Conservation (phyloP, 2,113 vertebrate species). For the Cephalophus harveyi region DNA sequence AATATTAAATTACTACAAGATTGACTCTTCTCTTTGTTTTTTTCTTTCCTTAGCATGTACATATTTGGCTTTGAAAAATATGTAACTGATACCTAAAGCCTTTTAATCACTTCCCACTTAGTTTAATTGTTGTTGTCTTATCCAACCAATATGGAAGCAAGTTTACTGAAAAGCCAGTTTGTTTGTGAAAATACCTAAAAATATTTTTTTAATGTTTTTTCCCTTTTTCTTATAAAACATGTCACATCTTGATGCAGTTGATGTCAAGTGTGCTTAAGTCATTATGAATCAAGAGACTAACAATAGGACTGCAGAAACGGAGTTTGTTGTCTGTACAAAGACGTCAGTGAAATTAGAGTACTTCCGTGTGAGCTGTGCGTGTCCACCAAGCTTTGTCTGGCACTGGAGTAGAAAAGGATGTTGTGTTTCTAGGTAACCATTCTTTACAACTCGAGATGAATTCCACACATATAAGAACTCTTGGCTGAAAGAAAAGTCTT, state of each 20-base stretch:
- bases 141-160: slow-evolving; percentile 95
- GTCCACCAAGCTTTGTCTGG: slow-evolving; percentile 84
- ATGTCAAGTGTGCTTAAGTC: slow-evolving; percentile 99
- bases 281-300: slow-evolving; percentile 93
- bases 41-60: slow-evolving; percentile 84
- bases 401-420: slow-evolving; percentile 85
- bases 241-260: slow-evolving; percentile 96
- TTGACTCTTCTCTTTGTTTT: slow-evolving; percentile 84
- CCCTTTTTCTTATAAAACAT: slow-evolving; percentile 91
- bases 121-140: slow-evolving; percentile 81
- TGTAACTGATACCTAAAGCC: slow-evolving; percentile 88
- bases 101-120: slow-evolving; percentile 82
- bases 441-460: slow-evolving; percentile 86
- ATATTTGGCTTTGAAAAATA: slow-evolving; percentile 98
- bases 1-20: slow-evolving; percentile 98
- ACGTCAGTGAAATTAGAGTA: slow-evolving; percentile 84
- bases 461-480: slow-evolving; percentile 86
- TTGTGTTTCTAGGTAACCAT: slow-evolving; percentile 81
- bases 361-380: slow-evolving; percentile 87
- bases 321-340: slow-evolving; percentile 85
- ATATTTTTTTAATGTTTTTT: slow-evolving; percentile 90
- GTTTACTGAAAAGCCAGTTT: slow-evolving; percentile 99
- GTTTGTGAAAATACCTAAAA: slow-evolving; percentile 99
- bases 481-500: slow-evolving; percentile 89
- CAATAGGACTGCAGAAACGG: slow-evolving; percentile 89